These are phyloP conservation scores for Macaca nemestrina DNA, from an alignment of 2,113 vertebrate species.

Conservation along the genomic window DNA sequence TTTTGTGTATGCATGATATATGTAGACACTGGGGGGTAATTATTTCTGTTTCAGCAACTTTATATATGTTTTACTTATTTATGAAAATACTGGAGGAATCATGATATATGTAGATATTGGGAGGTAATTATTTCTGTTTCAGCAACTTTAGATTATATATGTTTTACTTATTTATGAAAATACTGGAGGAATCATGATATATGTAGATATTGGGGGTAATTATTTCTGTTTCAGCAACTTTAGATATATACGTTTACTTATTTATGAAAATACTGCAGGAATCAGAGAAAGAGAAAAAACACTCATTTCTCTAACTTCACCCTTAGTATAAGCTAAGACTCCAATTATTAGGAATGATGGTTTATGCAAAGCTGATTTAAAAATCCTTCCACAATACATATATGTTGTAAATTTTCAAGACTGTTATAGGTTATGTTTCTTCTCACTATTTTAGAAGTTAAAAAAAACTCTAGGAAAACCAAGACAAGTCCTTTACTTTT, in stretches of 20 bases:
- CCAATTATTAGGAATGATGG: background rate
- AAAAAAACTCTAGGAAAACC: background rate
- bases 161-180: background rate
- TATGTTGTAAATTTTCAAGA: conserved; percentile 3
- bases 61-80: background rate
- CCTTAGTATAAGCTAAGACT: conserved; percentile 20
- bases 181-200: background rate
- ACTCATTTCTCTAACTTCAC: conserved; percentile 17
- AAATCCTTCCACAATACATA: background rate
- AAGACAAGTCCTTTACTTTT: conserved; percentile 13
- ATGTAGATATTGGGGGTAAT: background rate
- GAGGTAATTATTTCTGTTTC: background rate
- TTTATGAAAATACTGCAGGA: conserved; percentile 7
- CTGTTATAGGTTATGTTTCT: background rate
- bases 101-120: background rate
- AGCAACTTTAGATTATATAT: background rate
- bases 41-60: conserved; percentile 24
- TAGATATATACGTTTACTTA: background rate
- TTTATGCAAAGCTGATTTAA: conserved; percentile 38
- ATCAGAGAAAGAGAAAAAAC: conserved; percentile 1
- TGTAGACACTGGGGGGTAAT: background rate
- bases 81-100: background rate
- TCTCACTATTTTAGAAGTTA: conserved; percentile 41
- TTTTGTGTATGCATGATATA: background rate
- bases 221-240: conserved; percentile 29